phyloP scores from a whole-genome alignment of 2,797 vertebrate species.

The Todus mexicanus region DNA sequence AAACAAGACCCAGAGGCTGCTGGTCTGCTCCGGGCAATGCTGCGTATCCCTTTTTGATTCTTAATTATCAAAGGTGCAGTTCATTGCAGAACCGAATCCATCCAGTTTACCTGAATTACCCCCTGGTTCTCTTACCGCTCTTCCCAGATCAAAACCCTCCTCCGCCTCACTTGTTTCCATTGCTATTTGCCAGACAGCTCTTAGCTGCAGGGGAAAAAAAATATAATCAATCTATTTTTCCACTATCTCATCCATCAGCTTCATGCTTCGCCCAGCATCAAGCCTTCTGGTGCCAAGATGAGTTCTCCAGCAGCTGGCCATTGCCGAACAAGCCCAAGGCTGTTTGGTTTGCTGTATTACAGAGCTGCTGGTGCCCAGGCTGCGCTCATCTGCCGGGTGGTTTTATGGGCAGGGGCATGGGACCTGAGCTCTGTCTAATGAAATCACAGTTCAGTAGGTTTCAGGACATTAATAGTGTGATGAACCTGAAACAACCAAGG shows the following conservation, averaged over 20 bases:
- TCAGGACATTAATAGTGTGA: conserved; percentile 19
- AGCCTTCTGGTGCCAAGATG: neutral
- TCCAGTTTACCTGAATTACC: neutral
- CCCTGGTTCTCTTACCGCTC: neutral
- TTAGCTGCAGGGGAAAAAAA: neutral
- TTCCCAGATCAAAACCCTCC: neutral
- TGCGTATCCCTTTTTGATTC: neutral
- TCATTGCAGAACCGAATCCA: neutral
- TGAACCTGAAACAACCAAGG: neutral
- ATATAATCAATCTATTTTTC: conserved; percentile 33
- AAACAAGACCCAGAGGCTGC: neutral
- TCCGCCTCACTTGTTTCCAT: neutral
- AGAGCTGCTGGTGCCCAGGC: neutral
- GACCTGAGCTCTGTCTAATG: neutral
- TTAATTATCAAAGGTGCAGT: neutral
- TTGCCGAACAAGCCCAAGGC: neutral
- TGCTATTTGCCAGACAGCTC: neutral
- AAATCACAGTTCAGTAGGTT: neutral
- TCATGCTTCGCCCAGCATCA: neutral
- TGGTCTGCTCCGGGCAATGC: neutral
- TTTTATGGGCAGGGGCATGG: neutral
- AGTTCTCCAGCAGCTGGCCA: neutral
- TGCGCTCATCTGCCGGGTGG: neutral
- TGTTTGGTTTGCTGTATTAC: neutral
- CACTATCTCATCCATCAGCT: conserved; percentile 32